A percentile compares a stretch with the other conserved stretches of the same genome.
Conservation (phyloP, 2,797 vertebrate genomes). For the Uromys caudimaculatus region DNA sequence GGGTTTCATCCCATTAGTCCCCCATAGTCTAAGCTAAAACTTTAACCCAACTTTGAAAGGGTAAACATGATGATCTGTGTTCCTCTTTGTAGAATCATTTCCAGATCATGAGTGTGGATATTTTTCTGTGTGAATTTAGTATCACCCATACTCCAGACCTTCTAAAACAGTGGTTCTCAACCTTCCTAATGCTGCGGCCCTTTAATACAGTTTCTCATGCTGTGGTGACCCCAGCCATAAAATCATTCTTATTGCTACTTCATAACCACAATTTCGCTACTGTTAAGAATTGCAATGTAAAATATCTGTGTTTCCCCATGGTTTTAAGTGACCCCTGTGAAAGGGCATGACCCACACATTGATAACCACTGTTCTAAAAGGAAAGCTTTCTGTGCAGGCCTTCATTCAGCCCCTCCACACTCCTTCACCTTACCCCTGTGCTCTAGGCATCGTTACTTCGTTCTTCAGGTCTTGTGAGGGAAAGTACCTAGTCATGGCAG, state of each 20-base stretch:
- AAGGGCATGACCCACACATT: neutral
- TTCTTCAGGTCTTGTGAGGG: neutral
- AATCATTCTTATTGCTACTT: neutral
- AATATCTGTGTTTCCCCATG: neutral
- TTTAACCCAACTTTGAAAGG: neutral
- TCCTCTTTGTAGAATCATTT: slow-evolving; percentile 30
- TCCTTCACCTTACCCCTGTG: neutral
- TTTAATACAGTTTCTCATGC: neutral
- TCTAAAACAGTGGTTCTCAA: neutral
- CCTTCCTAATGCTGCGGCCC: neutral
- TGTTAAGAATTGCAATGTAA: neutral
- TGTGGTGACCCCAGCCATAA: neutral
- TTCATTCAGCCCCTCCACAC: neutral
- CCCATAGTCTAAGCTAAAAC: neutral
- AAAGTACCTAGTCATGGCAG: neutral
- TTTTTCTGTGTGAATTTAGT: slow-evolving; percentile 23
- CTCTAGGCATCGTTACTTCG: neutral
- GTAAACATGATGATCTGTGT: neutral
- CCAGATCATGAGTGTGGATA: neutral
- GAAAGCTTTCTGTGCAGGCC: neutral
- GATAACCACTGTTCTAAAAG: neutral
- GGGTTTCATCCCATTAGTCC: neutral
- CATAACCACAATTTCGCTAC: neutral
- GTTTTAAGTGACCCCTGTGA: neutral
- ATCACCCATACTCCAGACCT: neutral